Conservation (phyloP, 2,888 invertebrate genomes). For the Cerceris rybyensis region DNA sequence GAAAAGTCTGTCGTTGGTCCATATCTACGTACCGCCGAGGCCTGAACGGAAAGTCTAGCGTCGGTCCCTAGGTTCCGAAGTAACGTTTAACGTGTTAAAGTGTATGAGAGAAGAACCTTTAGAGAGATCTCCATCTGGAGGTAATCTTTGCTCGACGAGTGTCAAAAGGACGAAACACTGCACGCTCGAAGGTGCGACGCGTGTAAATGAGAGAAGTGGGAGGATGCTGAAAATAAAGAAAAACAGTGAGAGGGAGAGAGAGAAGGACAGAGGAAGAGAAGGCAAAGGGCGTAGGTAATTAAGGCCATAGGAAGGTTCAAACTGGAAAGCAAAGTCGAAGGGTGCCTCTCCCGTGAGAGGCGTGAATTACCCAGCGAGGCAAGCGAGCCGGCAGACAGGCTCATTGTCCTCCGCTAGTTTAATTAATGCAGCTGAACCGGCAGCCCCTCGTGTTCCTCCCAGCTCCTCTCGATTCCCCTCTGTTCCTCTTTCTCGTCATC, state of each 20-base stretch:
- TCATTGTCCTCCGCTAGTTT: constrained; percentile 81
- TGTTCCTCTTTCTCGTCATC: constrained; percentile 1
- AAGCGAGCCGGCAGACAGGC: constrained; percentile 75
- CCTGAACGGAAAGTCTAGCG: too few species aligned
- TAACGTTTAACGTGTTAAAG: too few species aligned
- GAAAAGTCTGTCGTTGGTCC: too few species aligned
- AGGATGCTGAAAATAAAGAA: constrained; percentile 14
- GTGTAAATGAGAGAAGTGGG: constrained; percentile 13
- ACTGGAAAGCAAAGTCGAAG: constrained; percentile 75
- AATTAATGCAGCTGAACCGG: constrained; percentile 80
- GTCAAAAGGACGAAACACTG: neutral
- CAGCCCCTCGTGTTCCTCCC: constrained; percentile 44
- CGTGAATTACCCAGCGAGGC: constrained; percentile 75
- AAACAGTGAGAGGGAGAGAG: constrained; percentile 34
- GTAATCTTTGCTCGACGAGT: too few species aligned
- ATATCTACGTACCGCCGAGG: too few species aligned
- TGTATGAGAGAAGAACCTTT: too few species aligned
- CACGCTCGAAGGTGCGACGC: neutral
- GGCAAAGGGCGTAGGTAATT: constrained; percentile 62
- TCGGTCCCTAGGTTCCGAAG: too few species aligned
- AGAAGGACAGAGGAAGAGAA: constrained; percentile 48
- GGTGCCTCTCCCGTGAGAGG: constrained; percentile 70
- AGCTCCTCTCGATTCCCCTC: constrained; percentile 11
- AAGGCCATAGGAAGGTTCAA: constrained; percentile 70
- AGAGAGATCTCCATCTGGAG: too few species aligned